Conservation (phyloP, 2,113 vertebrate genomes). For the Misgurnus anguillicaudatus region DNA sequence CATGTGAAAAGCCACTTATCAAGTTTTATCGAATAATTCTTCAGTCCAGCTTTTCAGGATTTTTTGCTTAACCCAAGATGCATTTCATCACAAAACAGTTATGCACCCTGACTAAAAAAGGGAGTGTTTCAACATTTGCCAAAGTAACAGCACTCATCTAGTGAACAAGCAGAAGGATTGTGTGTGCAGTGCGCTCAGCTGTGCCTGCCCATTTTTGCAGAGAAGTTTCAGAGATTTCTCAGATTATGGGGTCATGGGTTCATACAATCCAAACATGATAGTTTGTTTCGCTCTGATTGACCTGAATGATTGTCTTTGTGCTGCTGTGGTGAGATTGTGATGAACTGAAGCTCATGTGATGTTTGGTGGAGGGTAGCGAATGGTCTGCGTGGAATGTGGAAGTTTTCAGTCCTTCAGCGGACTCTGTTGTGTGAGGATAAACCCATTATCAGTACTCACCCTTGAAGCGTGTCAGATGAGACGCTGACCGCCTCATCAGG, state of each 20-base stretch:
- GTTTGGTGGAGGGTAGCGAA: neutral
- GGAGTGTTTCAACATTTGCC: too few relatives aligned
- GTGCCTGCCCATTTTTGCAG: neutral
- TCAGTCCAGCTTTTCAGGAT: neutral
- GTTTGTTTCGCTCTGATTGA: conserved; percentile 7
- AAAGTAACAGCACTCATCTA: neutral
- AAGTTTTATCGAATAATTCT: conserved; percentile 1
- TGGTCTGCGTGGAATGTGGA: conserved; percentile 6
- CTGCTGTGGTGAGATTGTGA: conserved; percentile 6
- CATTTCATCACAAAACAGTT: neutral
- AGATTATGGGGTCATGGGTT: conserved; percentile 26
- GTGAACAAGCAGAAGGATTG: neutral
- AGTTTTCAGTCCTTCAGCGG: neutral
- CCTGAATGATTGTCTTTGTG: conserved; percentile 44
- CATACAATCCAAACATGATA: neutral
- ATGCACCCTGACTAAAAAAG: too few relatives aligned
- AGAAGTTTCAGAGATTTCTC: neutral
- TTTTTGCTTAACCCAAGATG: neutral
- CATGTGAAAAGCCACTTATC: neutral
- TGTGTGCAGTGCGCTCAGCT: neutral
- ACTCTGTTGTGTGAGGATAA: neutral
- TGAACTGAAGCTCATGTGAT: conserved; percentile 46
- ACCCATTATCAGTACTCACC: neutral
- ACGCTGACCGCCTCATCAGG: neutral
- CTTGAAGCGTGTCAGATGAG: conserved; percentile 8